Percentiles rank a stretch among this genome's conserved stretches.
These are phyloP conservation scores for Plotosus lineatus DNA, from an alignment of 2,113 vertebrate species.

Conservation along the genomic window DNA sequence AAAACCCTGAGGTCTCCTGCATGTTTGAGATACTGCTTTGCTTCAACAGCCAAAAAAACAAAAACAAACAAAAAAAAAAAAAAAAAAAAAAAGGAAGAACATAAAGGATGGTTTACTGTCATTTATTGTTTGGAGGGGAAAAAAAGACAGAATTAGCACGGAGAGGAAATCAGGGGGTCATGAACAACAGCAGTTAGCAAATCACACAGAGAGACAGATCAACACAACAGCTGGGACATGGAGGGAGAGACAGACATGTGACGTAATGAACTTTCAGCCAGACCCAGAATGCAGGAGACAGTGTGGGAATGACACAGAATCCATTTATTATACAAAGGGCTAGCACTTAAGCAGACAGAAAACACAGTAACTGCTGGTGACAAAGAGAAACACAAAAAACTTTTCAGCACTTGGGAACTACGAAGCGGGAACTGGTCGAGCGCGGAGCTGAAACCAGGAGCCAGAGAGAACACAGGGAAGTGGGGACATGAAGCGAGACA, in stretches of 20 bases:
- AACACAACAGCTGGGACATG: conserved; percentile 24
- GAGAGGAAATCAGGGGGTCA: conserved; percentile 50
- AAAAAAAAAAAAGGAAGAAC: background rate
- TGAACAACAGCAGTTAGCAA: conserved; percentile 30
- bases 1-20: background rate
- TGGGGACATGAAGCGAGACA: too few relatives aligned
- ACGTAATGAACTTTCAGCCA: too few relatives aligned
- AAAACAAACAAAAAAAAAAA: background rate
- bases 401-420: too few relatives aligned
- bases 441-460: too few relatives aligned
- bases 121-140: background rate
- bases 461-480: too few relatives aligned
- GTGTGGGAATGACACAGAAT: too few relatives aligned
- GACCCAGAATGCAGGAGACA: too few relatives aligned
- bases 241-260: conserved; percentile 5
- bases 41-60: background rate
- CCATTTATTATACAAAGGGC: too few relatives aligned
- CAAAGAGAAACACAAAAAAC: too few relatives aligned
- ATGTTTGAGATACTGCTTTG: background rate
- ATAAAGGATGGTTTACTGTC: conserved; percentile 11
- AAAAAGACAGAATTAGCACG: conserved; percentile 31
- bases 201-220: background rate
- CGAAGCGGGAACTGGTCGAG: too few relatives aligned
- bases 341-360: too few relatives aligned
- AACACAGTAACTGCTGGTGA: too few relatives aligned